Evolutionary conservation across 2,797 vertebrate genomes (phyloP).

Genomic region (Ctenopoma multispine): DNA sequence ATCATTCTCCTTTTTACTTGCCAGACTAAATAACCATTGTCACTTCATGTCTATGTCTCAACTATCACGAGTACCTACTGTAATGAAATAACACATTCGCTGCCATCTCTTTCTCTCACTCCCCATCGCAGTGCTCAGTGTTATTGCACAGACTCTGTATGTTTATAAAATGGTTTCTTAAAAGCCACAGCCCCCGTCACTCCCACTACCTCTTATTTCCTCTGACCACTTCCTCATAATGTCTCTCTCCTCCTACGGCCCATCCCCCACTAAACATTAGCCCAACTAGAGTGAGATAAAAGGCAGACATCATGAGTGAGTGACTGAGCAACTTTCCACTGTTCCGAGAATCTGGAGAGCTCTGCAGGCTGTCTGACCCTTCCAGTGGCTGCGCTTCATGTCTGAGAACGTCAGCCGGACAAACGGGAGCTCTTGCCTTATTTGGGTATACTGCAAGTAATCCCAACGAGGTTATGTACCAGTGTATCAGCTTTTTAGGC

Average conservation of each 20-base stretch:
- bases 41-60: conserved; percentile 38
- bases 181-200: conserved; percentile 75
- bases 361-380: conserved; percentile 74
- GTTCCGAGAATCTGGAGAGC: conserved; percentile 73
- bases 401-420: conserved; percentile 66
- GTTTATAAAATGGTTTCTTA: conserved; percentile 80
- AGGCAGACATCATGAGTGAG: conserved; percentile 74
- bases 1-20: conserved; percentile 41
- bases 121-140: conserved; percentile 47
- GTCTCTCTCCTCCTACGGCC: conserved; percentile 67
- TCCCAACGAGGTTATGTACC: conserved; percentile 72
- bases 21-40: conserved; percentile 55
- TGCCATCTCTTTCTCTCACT: conserved; percentile 37
- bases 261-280: conserved; percentile 73
- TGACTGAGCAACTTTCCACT: conserved; percentile 76
- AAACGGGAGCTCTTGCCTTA: conserved; percentile 72
- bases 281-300: conserved; percentile 80
- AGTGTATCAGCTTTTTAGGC: conserved; percentile 64
- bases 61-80: conserved; percentile 28
- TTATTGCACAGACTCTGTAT: conserved; percentile 67
- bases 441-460: conserved; percentile 77
- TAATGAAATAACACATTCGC: conserved; percentile 66
- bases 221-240: conserved; percentile 80
- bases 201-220: conserved; percentile 76
- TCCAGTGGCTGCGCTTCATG: conserved; percentile 63